Evolutionary conservation across 2,113 vertebrate genomes (phyloP), one percentile per base, ranked within the genome.

Genomic region (Phalacrocorax brasilianus): DNA sequence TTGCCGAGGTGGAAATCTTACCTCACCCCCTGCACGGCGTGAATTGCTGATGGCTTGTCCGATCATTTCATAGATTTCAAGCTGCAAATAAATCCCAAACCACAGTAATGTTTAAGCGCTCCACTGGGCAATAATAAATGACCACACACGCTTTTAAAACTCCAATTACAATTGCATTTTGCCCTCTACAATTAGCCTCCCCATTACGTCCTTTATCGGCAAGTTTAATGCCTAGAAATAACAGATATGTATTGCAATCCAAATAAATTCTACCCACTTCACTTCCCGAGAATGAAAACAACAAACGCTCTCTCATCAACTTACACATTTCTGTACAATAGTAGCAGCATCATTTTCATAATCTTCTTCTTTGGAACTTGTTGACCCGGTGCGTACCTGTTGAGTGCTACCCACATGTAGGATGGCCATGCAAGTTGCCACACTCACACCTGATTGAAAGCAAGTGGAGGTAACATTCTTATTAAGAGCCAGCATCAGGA

Each of bases 21-120:
- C 99, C 99, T 99, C 99, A 71, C 99, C 99, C 88, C 99, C 99
- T 50, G 99, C 99, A 90, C 99, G 98, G 40, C 99, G 99, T 22
- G 99, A 99, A 94, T 93, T 99, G 97, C 99, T 99, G 97, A 99
- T 99, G 27, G 99, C 99, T 91, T 99, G 99, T 62, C 99, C 99
- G 74, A 99, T 99, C 99, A 99, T 99, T 96, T 99, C 99, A 85
- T 99, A 99, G 96, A 99, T 99, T 97, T 99, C 99, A 92, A 99
- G 98, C 99, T 99, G 97, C 85, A 93, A 85, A 89, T 87, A 96
- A 91, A 98, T 24, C 96, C 14, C 95, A 58, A 81, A 24, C 19
- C 24, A n/a, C 0, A 5, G 38, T 35, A 42, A 82, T 4, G 15
- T 21, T 85, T 59, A 82, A 59, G n/a, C 0, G 0, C 14, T 28